Evolutionary conservation across 2,113 vertebrate species (phyloP).

Genomic region (western clawed frog (Xenopus tropicalis)): DNA sequence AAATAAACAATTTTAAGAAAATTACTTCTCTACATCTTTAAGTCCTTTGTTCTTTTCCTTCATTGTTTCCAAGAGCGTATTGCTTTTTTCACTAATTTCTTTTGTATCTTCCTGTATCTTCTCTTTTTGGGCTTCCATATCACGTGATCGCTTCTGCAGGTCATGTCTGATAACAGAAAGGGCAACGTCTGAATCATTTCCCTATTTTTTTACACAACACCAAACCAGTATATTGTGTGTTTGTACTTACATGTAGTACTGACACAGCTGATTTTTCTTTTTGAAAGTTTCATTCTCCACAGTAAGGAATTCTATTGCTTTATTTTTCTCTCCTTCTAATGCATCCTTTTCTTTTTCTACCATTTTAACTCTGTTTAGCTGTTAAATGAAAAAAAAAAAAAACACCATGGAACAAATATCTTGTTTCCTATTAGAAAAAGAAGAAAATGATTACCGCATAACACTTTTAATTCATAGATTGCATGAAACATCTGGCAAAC

Average conservation of each 20-base stretch:
- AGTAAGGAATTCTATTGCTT: conserved; percentile 86
- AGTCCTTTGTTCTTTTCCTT: conserved; percentile 81
- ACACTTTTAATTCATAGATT: too few species aligned
- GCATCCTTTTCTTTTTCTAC: conserved; percentile 96
- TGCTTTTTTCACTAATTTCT: conserved; percentile 79
- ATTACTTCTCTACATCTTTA: conserved; percentile 87
- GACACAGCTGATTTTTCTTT: conserved; percentile 82
- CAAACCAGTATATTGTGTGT: neutral
- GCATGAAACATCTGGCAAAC: too few species aligned
- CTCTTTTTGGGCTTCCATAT: conserved; percentile 78
- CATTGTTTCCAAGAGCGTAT: conserved; percentile 73
- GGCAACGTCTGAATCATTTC: neutral
- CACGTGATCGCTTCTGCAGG: conserved; percentile 74
- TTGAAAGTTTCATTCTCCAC: conserved; percentile 89
- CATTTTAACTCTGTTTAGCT: conserved; percentile 94
- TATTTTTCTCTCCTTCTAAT: conserved; percentile 89
- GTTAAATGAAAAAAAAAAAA: conserved; percentile 28
- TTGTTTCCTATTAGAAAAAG: too few species aligned
- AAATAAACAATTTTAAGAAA: too few species aligned
- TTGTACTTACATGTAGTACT: conserved; percentile 86
- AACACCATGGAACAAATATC: too few species aligned
- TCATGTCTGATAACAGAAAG: conserved; percentile 68
- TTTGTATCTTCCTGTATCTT: conserved; percentile 82
- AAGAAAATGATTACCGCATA: too few species aligned
- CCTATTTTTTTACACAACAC: neutral